phyloP scores from a whole-genome alignment of 2,797 vertebrate species.

The Eulemur coronatus region DNA sequence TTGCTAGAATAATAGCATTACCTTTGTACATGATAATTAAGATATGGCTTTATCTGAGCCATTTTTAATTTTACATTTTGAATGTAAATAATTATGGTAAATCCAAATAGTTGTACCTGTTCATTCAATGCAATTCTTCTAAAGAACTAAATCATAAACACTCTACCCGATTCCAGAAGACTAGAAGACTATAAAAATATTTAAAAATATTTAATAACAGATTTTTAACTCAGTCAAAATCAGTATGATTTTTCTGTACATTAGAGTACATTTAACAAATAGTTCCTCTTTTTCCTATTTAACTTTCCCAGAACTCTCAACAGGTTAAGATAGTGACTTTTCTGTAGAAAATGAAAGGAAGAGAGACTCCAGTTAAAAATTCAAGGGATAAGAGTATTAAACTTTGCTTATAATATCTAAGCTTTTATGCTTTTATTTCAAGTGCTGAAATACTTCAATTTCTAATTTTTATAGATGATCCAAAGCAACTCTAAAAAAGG shows the following conservation, averaged over 20 bases:
- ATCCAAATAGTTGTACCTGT: background rate
- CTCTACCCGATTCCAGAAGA: background rate
- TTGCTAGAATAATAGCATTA: background rate
- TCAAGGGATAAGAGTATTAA: background rate
- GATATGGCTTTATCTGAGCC: background rate
- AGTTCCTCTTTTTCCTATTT: background rate
- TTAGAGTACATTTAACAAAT: background rate
- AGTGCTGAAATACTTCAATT: slow-evolving; percentile 47
- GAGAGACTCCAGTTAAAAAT: slow-evolving; percentile 11
- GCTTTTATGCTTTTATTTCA: slow-evolving; percentile 11
- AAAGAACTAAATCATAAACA: slow-evolving; percentile 25
- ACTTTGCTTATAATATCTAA: slow-evolving; percentile 16
- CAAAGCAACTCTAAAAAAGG: background rate
- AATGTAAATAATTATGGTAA: slow-evolving; percentile 17
- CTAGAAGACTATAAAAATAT: background rate
- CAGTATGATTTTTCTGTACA: slow-evolving; percentile 4
- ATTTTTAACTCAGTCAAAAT: slow-evolving; percentile 8
- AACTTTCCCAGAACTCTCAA: background rate
- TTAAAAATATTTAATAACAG: slow-evolving; percentile 23
- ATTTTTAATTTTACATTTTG: slow-evolving; percentile 4
- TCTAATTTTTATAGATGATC: slow-evolving; percentile 33
- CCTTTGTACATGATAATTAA: background rate
- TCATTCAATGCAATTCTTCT: slow-evolving; percentile 16
- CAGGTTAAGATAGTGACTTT: background rate
- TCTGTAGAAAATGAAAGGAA: background rate